Conservation (phyloP, 2,113 vertebrate species). For the Ailurus styani region DNA sequence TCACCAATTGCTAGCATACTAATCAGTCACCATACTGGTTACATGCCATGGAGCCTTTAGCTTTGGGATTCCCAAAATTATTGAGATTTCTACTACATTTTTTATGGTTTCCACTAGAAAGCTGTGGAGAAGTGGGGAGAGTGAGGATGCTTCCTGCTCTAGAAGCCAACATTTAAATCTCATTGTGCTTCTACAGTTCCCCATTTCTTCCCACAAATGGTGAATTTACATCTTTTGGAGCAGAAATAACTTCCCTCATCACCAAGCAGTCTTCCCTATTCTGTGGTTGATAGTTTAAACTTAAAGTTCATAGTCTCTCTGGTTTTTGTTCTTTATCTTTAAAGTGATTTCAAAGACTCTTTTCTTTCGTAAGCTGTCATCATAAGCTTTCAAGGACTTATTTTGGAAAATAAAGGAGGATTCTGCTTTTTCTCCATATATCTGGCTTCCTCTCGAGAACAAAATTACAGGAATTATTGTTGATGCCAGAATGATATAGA, state of each 20-base stretch:
- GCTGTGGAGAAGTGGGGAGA: neutral
- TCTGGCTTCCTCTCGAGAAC: neutral
- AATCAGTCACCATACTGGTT: too few species aligned
- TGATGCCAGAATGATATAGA: neutral
- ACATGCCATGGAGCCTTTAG: neutral
- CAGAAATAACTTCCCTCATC: neutral
- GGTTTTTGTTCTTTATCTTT: constrained; percentile 21
- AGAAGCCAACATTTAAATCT: neutral
- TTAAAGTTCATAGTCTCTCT: neutral
- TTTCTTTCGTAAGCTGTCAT: neutral
- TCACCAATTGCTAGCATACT: neutral
- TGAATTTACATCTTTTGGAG: neutral
- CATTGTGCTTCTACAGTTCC: neutral
- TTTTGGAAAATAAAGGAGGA: neutral
- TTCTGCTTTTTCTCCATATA: neutral
- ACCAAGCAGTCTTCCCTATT: neutral
- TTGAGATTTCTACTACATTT: neutral
- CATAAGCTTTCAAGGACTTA: neutral
- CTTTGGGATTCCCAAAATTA: neutral
- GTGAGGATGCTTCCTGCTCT: neutral
- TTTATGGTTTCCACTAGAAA: neutral
- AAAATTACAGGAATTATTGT: neutral
- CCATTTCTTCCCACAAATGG: neutral
- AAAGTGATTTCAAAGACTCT: constrained; percentile 28
- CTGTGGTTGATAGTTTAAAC: neutral